Base-by-base conservation (phyloP, 1,140 invertebrate genomes). In the Diuraphis noxia region DNA sequence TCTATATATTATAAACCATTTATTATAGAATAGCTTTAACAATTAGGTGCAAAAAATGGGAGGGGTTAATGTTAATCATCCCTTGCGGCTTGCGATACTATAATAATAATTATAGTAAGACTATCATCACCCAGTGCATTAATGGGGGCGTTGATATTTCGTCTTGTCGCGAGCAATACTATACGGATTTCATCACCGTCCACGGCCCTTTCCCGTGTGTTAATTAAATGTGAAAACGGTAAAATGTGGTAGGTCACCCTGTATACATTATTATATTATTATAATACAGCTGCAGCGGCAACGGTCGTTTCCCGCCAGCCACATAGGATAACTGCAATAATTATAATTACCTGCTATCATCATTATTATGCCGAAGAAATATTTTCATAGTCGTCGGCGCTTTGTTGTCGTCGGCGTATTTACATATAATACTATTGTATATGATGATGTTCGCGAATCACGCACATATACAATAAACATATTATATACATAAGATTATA, bases 381-480 rank as follows among this genome's bases (percentile, higher is more conserved):
- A 72, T 72, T 34, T 63, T 63, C 56, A 63, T 30, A 63, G 56
- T 63, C 30, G 56, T 72, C 56, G 56, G 56, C 56, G 30, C 56
- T 72, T 72, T 72, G 56, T 72, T n/a, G 56, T 72, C 30, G 56
- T 72, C 56, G 13, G 30, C 34, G 17, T 72, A 72, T 72, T 72
- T 72, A 72, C 56, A 72, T 72, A 63, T 72, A 72, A 72, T 72
- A n/a, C 56, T n/a, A 34, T n/a, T 72, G 56, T 72, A n/a, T n/a
- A 63, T 63, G n/a, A 49, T 49, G 56, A n/a, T 72, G 56, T 72
- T 72, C 30, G 56, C 30, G 13, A 72, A 72, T 72, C 56, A 72
- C 56, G 56, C 56, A n/a, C 56, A 34, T n/a, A 72, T n/a, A n/a
- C 56, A 63, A 63, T 30, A 63, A 10, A 10, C 25, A 63, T 30